Percentiles rank a stretch among this genome's conserved stretches.
Evolutionary conservation across 2,113 vertebrate genomes (phyloP).

Genomic region (Dipodomys merriami): DNA sequence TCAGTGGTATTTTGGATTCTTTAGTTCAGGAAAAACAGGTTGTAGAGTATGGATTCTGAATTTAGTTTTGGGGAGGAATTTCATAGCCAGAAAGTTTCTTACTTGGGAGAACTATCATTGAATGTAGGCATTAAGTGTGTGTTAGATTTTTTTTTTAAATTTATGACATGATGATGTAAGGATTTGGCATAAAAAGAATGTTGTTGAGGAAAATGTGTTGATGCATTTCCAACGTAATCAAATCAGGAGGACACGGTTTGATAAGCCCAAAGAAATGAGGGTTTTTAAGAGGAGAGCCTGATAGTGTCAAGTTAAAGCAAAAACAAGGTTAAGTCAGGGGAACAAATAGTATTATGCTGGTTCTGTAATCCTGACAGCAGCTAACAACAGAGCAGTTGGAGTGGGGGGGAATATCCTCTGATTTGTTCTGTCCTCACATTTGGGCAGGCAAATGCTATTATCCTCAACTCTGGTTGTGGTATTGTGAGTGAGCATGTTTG

Average conservation of each 20-base stretch:
- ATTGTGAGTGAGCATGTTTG: too few relatives aligned
- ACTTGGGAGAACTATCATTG: neutral
- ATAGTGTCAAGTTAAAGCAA: too few relatives aligned
- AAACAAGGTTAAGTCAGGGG: too few relatives aligned
- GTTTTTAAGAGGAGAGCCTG: too few relatives aligned
- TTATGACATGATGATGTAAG: neutral
- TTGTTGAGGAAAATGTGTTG: neutral
- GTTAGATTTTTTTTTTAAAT: neutral
- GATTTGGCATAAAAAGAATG: neutral
- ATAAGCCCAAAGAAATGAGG: too few relatives aligned
- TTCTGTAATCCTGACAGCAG: too few relatives aligned
- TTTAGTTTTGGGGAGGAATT: slow-evolving; percentile 47
- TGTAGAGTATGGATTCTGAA: slow-evolving; percentile 26
- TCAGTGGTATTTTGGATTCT: neutral
- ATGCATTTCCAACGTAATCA: too few relatives aligned
- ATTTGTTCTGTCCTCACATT: neutral
- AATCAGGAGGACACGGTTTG: too few relatives aligned
- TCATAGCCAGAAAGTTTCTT: neutral
- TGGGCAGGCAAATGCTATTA: neutral
- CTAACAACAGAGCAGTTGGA: too few relatives aligned
- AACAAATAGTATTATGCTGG: too few relatives aligned
- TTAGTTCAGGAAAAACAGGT: neutral
- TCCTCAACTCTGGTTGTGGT: too few relatives aligned
- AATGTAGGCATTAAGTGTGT: slow-evolving; percentile 25
- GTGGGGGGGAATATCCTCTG: too few relatives aligned